A percentile compares a stretch with the other conserved stretches of the same genome.
Evolutionary conservation across 2,113 vertebrate genomes (phyloP).

Genomic region (Ursus arctos): DNA sequence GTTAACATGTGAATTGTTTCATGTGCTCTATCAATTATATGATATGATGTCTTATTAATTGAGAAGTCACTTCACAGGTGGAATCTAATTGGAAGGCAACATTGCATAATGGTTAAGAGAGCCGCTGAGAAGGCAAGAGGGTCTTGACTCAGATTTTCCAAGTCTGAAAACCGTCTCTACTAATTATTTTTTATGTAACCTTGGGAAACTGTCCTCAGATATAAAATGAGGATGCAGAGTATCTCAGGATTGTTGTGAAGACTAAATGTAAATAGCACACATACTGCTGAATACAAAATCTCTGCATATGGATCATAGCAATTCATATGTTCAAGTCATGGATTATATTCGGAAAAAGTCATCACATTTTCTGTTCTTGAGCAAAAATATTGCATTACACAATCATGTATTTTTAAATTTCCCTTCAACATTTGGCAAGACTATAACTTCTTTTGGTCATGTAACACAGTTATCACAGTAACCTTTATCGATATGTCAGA

Average conservation of each 20-base stretch:
- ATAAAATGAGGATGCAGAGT: background rate
- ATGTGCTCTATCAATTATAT: background rate
- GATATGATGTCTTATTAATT: background rate
- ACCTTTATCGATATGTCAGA: background rate
- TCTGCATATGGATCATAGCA: background rate
- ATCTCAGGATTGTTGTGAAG: background rate
- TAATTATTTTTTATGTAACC: background rate
- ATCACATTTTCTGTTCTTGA: slow-evolving; percentile 26
- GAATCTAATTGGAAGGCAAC: background rate
- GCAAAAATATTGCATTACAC: background rate
- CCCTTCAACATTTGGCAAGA: background rate
- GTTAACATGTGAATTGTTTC: background rate
- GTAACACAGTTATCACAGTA: background rate
- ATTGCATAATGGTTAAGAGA: background rate
- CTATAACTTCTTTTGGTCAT: background rate
- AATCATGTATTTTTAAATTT: background rate
- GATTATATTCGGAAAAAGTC: background rate
- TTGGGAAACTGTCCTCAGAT: background rate
- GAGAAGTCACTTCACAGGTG: background rate
- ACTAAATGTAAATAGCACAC: background rate
- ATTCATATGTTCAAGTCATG: background rate
- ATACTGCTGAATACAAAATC: background rate
- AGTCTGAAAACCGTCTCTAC: background rate
- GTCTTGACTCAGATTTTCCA: background rate
- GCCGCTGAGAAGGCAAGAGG: background rate